phyloP scores from a whole-genome alignment of 2,797 vertebrate species.

The Rhinatrema bivittatum region DNA sequence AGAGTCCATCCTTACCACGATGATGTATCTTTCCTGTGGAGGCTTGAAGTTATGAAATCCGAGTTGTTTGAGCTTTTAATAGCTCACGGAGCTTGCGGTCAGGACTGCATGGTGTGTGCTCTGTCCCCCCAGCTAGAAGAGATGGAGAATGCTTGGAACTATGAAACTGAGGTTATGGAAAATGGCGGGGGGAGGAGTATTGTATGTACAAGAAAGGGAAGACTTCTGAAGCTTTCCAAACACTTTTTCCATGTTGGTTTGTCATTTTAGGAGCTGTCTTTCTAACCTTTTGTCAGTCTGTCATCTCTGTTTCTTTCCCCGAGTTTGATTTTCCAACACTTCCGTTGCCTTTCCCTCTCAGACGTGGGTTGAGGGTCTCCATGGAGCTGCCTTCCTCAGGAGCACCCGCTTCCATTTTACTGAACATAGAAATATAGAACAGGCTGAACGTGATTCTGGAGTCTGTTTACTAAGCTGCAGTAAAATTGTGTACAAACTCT shows the following conservation, averaged over 20 bases:
- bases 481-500: no score
- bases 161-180: not conserved
- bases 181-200: no score
- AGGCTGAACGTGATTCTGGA: no score
- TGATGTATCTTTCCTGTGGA: no score
- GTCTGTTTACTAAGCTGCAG: no score
- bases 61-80: not conserved
- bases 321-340: not conserved
- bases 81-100: not conserved
- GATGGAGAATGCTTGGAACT: rapidly evolving
- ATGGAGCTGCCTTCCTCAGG: no score
- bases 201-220: conserved; percentile 16
- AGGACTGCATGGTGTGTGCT: conserved; percentile 11
- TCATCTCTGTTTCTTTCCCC: not conserved
- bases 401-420: no score
- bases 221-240: conserved; percentile 17
- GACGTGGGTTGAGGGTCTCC: no score
- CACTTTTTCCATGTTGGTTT: conserved; percentile 14
- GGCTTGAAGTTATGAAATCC: not conserved
- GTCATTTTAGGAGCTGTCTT: conserved; percentile 13
- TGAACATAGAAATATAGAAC: no score
- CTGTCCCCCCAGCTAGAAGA: not conserved
- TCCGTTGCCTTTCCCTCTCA: not conserved
- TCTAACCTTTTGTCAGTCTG: not conserved
- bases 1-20: no score